phyloP scores from a whole-genome alignment of 2,113 vertebrate genomes.

The Thinocorus orbignyianus region DNA sequence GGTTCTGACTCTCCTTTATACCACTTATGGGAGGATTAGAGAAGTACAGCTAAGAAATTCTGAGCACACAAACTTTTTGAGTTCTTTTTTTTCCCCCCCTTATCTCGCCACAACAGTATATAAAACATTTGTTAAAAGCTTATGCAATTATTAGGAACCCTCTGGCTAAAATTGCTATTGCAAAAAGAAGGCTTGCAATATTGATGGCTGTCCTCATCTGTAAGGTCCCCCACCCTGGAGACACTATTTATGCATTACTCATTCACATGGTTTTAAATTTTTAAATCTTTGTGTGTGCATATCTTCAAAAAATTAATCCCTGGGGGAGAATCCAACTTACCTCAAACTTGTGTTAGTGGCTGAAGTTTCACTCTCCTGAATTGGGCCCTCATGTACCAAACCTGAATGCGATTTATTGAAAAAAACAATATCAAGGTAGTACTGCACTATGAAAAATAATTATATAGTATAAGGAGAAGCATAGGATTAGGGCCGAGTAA shows the following conservation, averaged over 20 bases:
- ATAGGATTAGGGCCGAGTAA: neutral
- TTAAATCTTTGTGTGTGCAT: neutral
- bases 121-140: neutral
- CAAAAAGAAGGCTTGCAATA: neutral
- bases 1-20: constrained; percentile 1
- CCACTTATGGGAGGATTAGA: neutral
- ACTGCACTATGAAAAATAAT: neutral
- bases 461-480: neutral
- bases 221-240: neutral
- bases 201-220: neutral
- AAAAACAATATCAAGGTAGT: neutral
- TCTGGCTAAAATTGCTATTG: neutral
- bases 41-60: neutral
- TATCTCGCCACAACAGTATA: neutral
- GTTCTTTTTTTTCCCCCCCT: neutral
- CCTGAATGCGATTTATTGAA: neutral
- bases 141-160: neutral
- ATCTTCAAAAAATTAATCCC: neutral
- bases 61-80: neutral
- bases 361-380: neutral
- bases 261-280: neutral
- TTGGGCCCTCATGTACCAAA: neutral
- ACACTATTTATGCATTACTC: neutral
- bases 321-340: neutral
- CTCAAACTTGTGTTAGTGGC: neutral